phyloP scores from a whole-genome alignment of 1,140 invertebrate genomes.

The Megalopta genalis region DNA sequence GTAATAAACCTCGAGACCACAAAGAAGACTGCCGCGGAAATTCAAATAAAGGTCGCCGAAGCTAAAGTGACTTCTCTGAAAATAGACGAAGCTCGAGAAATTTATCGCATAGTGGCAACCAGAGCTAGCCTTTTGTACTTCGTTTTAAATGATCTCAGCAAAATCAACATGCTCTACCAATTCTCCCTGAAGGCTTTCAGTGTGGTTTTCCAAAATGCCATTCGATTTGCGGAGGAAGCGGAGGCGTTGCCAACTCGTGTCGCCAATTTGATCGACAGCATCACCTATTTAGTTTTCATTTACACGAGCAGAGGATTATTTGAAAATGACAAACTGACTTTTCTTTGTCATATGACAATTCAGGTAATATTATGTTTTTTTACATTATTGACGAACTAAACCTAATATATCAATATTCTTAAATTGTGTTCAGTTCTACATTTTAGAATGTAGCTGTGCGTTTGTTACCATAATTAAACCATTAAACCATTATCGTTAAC shows the following conservation, averaged over 20 bases:
- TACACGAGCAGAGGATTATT: slow-evolving; percentile 96
- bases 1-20: slow-evolving; percentile 96
- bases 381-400: too few species aligned
- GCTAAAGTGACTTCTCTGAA: slow-evolving; percentile 91
- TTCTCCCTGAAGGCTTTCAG: slow-evolving; percentile 97
- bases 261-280: slow-evolving; percentile 90
- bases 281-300: slow-evolving; percentile 91
- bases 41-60: slow-evolving; percentile 91
- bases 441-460: too few species aligned
- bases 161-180: slow-evolving; percentile 97
- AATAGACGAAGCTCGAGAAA: slow-evolving; percentile 94
- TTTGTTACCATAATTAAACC: too few species aligned
- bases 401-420: too few species aligned
- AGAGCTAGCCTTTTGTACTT: slow-evolving; percentile 96
- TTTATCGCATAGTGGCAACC: slow-evolving; percentile 91
- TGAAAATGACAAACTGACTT: slow-evolving; percentile 95
- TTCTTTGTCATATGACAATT: slow-evolving; percentile 92
- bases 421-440: too few species aligned
- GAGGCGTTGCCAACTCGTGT: slow-evolving; percentile 88
- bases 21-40: slow-evolving; percentile 94
- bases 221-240: slow-evolving; percentile 84
- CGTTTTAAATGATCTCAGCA: slow-evolving; percentile 94
- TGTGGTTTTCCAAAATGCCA: slow-evolving; percentile 94
- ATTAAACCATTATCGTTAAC: too few species aligned
- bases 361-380: slow-evolving; percentile 86